Evolutionary conservation across 2,888 invertebrate genomes (phyloP).

Genomic region (Thalpophila matura): DNA sequence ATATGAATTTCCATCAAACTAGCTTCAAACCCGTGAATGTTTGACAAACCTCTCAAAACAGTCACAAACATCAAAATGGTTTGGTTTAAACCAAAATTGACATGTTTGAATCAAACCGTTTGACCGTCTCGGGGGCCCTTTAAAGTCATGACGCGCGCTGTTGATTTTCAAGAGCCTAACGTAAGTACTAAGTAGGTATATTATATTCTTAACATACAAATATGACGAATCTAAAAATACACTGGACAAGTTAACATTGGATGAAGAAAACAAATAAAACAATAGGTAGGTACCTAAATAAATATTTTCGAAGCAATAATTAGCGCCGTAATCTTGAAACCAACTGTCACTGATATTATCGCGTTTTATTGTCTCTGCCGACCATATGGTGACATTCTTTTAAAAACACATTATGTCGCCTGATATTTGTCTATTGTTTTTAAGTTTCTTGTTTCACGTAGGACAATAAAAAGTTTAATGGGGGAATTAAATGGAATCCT

Average conservation of each 20-base stretch:
- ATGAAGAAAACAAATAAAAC: constrained; percentile 1
- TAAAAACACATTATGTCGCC: constrained; percentile 67
- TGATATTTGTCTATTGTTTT: constrained; percentile 63
- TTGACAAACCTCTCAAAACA: no score
- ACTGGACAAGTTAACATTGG: background rate
- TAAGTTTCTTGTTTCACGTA: constrained; percentile 54
- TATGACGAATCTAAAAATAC: constrained; percentile 1
- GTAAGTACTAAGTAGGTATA: no score
- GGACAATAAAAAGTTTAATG: constrained; percentile 56
- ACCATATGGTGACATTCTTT: constrained; percentile 82
- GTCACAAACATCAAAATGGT: no score
- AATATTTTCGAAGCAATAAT: constrained; percentile 49
- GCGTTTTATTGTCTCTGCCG: constrained; percentile 72
- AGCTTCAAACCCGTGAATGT: no score
- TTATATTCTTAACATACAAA: background rate
- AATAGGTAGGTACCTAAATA: constrained; percentile 6
- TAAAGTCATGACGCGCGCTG: no score
- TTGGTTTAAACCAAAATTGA: no score
- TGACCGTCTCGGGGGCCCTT: no score
- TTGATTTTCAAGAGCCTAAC: no score
- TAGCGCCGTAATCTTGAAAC: constrained; percentile 67
- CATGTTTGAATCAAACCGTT: no score
- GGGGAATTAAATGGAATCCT: constrained; percentile 50
- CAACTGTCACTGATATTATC: constrained; percentile 82
- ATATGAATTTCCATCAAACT: no score